A percentile compares a stretch with the other conserved stretches of the same genome.
These are phyloP conservation scores for Drosophila oshimai DNA, from an alignment of 1,140 invertebrate genomes.

Conservation along the genomic window DNA sequence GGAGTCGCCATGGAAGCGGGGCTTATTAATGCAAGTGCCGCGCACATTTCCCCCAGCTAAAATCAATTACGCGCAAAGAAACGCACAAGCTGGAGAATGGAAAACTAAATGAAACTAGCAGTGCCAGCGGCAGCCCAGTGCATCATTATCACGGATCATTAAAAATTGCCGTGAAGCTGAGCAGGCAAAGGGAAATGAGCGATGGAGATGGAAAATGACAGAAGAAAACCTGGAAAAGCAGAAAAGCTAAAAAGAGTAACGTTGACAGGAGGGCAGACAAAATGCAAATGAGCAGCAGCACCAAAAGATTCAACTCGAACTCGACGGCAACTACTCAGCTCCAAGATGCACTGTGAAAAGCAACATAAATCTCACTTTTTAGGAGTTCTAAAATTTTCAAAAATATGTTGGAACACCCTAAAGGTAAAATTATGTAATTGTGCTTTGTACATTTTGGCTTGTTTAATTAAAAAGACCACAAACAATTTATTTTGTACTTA, in stretches of 20 bases:
- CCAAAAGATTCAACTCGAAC: slow-evolving; percentile 16
- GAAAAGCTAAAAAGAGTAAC: slow-evolving; percentile 19
- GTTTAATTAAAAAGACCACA: too few relatives aligned
- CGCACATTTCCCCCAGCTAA: slow-evolving; percentile 24
- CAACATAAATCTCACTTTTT: background rate
- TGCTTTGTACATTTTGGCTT: too few relatives aligned
- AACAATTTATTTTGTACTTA: too few relatives aligned
- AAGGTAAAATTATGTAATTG: background rate
- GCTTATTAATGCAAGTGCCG: slow-evolving; percentile 50
- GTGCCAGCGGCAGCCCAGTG: slow-evolving; percentile 53
- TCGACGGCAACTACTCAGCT: background rate
- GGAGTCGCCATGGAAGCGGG: background rate
- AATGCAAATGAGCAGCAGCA: slow-evolving; percentile 72
- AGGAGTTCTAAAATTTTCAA: background rate
- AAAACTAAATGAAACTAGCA: slow-evolving; percentile 48
- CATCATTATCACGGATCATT: slow-evolving; percentile 80
- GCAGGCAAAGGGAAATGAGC: slow-evolving; percentile 49
- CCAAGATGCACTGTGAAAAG: slow-evolving; percentile 11
- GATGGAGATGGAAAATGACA: background rate
- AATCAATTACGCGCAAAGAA: slow-evolving; percentile 48
- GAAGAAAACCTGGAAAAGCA: slow-evolving; percentile 15
- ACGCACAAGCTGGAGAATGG: background rate
- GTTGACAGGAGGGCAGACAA: slow-evolving; percentile 42
- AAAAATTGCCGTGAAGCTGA: slow-evolving; percentile 61
- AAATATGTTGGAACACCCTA: background rate